Conservation (phyloP, 2,797 vertebrate species). For the Orientallactaga sibirica region DNA sequence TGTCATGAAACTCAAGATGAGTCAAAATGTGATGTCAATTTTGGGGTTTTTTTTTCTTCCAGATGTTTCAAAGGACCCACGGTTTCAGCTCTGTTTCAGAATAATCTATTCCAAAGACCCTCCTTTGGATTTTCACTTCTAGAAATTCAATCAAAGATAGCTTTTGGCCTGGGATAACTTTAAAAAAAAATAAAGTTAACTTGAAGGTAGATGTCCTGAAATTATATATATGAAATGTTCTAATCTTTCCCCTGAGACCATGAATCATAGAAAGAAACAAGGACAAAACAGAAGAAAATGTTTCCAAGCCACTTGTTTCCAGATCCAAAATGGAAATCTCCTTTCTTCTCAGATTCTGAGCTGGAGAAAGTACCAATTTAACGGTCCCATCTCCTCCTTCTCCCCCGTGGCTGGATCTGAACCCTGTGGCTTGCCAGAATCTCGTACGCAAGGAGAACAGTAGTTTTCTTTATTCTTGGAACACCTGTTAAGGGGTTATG, state of each 20-base stretch:
- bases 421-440: constrained; percentile 33
- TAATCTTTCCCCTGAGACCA: not conserved
- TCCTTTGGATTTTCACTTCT: constrained; percentile 34
- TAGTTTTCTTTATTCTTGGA: constrained; percentile 80
- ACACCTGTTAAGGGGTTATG: constrained; percentile 81
- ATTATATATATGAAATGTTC: not conserved
- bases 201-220: constrained; percentile 22
- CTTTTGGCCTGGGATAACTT: not conserved
- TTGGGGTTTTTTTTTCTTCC: not conserved
- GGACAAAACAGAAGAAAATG: not conserved
- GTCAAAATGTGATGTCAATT: not conserved
- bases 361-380: constrained; percentile 11
- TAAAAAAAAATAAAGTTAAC: constrained; percentile 30
- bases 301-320: constrained; percentile 60
- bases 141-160: constrained; percentile 7
- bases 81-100: constrained; percentile 23
- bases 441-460: constrained; percentile 73
- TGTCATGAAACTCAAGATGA: constrained; percentile 32
- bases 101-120: not conserved
- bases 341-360: constrained; percentile 58
- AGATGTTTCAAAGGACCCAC: not conserved
- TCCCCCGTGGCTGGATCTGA: constrained; percentile 40
- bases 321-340: constrained; percentile 7
- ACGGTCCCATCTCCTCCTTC: constrained; percentile 4
- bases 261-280: constrained; percentile 8